Evolutionary conservation across 2,113 vertebrate genomes (phyloP), one percentile per base, ranked within the genome.

Genomic region (Pholis gunnellus): DNA sequence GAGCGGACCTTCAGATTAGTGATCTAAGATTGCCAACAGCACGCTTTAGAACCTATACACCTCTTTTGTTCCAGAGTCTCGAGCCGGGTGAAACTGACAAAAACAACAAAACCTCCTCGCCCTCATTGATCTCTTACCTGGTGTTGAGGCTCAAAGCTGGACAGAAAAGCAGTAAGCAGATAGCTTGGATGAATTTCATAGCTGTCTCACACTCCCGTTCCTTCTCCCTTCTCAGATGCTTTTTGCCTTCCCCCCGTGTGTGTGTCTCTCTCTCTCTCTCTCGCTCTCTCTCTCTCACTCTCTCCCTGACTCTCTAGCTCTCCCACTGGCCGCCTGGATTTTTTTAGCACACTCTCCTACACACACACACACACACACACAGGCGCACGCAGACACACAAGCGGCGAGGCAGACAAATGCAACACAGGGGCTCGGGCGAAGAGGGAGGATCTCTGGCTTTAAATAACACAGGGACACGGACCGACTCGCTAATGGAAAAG

Each of bases 141-240:
- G 91, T 94, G 89, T 95, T 95, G 93, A 94, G 84, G 92, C 94
- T 95, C 75, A 95, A 85, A 87, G 94, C 95, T 57, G 95, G 95
- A 84, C 92, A 95, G 82, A 96, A 91, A 75, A 96, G 94, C 87
- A 96, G 89, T 84, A 95, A 86, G 92, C 92, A 95, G 87, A 95
- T 82, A 86, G 94, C 95, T 76, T 91, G 93, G 92, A 95, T 90
- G 94, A 93, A 94, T 95, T 95, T 95, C 95, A 96, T 96, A 88
- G 93, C 95, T 95, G 94, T 94, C 92, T 92, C 89, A 81, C 91
- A 89, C 90, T 91, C 93, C 88, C 73, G 83, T 80, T 90, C 87
- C 72, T 90, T 83, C 76, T 89, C 75, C 86, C 91, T 89, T 85
- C 89, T 92, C 75, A 63, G 87, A 89, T 91, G 90, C 88, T 88